These are phyloP conservation scores for Hephaestus fuliginosus DNA, from an alignment of 2,797 vertebrate genomes.

Conservation along the genomic window DNA sequence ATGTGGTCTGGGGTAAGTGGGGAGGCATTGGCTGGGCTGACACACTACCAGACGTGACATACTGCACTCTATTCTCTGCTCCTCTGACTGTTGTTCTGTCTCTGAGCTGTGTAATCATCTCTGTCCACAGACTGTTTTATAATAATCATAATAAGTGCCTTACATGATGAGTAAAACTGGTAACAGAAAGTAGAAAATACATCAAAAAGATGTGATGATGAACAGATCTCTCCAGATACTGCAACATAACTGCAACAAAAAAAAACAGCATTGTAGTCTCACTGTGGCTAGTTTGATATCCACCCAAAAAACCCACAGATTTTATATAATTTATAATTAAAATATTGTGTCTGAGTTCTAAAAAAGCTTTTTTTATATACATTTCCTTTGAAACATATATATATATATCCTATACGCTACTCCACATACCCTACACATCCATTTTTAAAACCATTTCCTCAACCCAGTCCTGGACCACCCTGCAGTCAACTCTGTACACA, in stretches of 20 bases:
- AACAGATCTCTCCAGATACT: not conserved
- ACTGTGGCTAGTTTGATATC: not conserved
- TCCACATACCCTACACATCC: too few species aligned
- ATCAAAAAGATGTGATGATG: not conserved
- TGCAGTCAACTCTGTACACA: too few species aligned
- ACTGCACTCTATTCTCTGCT: constrained; percentile 70
- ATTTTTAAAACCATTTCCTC: too few species aligned
- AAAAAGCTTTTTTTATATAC: not conserved
- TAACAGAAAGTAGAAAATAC: constrained; percentile 1
- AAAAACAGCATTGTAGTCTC: not conserved
- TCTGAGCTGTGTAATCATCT: constrained; percentile 52
- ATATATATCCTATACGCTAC: too few species aligned
- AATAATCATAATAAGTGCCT: constrained; percentile 42
- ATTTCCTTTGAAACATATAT: not conserved
- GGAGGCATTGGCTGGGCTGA: constrained; percentile 78
- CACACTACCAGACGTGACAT: constrained; percentile 80
- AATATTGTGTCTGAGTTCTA: not conserved
- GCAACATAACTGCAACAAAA: not conserved
- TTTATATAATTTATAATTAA: not conserved
- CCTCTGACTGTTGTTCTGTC: constrained; percentile 65
- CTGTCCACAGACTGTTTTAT: constrained; percentile 42
- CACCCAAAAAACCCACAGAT: not conserved
- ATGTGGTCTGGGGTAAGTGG: constrained; percentile 81
- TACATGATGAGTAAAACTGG: constrained; percentile 35
- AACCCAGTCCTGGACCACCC: too few species aligned